Percentiles rank a stretch among this genome's conserved stretches.
Evolutionary conservation across 2,113 vertebrate genomes (phyloP).

Genomic region (Brachyhypopomus gauderio): DNA sequence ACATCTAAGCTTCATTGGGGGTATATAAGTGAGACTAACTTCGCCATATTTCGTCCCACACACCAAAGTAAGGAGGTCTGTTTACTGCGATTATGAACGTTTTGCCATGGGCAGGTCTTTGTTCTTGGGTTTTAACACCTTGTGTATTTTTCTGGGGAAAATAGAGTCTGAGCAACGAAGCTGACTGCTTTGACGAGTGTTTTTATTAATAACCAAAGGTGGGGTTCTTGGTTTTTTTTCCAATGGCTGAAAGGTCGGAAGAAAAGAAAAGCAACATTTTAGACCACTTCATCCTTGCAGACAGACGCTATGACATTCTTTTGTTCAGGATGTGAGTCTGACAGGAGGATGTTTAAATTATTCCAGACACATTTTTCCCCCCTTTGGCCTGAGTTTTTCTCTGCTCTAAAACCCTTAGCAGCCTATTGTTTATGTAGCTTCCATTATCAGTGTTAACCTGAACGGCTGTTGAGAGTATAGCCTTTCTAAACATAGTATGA

Average conservation of each 20-base stretch:
- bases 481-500: conserved; percentile 50
- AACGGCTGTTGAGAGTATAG: conserved; percentile 19
- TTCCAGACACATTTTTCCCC: conserved; percentile 8
- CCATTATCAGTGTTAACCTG: conserved; percentile 42
- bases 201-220: conserved; percentile 33
- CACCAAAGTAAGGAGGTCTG: background rate
- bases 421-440: conserved; percentile 32
- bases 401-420: background rate
- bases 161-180: background rate
- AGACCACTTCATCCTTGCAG: background rate
- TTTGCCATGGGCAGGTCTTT: background rate
- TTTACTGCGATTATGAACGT: background rate
- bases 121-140: background rate
- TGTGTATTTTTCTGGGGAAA: background rate
- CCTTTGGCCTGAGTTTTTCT: background rate
- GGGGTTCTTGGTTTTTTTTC: conserved; percentile 44
- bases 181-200: conserved; percentile 39
- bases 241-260: conserved; percentile 27
- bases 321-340: conserved; percentile 42
- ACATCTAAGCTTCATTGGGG: background rate
- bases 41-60: background rate
- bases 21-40: background rate
- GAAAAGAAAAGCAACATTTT: conserved; percentile 1
- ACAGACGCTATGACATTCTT: conserved; percentile 28
- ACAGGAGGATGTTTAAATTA: conserved; percentile 45